These are phyloP conservation scores for Cebus imitator DNA, from an alignment of 2,113 vertebrate genomes.

Conservation along the genomic window DNA sequence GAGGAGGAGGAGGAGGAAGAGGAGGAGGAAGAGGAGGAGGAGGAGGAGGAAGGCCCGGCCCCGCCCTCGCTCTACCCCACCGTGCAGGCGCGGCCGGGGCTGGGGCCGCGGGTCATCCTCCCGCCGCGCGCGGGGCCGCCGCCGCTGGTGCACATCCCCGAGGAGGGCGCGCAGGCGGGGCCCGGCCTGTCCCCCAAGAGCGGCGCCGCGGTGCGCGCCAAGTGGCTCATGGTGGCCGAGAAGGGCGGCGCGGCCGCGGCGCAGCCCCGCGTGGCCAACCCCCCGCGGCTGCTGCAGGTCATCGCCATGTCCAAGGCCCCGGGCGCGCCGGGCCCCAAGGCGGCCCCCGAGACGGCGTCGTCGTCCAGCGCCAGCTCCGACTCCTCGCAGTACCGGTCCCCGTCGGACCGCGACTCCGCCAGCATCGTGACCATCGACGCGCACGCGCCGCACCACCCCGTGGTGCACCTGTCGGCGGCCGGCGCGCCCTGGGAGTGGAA, in stretches of 20 bases:
- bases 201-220: constrained; percentile 89
- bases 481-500: constrained; percentile 93
- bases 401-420: constrained; percentile 88
- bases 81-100: constrained; percentile 83
- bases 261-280: constrained; percentile 83
- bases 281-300: constrained; percentile 93
- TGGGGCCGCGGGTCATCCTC: constrained; percentile 88
- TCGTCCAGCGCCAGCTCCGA: constrained; percentile 92
- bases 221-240: constrained; percentile 94
- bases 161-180: constrained; percentile 83
- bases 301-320: constrained; percentile 95
- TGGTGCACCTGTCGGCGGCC: constrained; percentile 89
- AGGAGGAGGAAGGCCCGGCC: constrained; percentile 70
- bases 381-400: constrained; percentile 91
- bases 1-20: neutral
- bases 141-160: constrained; percentile 90
- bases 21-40: constrained; percentile 76
- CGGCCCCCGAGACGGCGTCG: constrained; percentile 87
- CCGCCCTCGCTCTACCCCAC: constrained; percentile 89
- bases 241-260: constrained; percentile 74
- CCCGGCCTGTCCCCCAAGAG: constrained; percentile 84
- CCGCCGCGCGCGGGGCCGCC: constrained; percentile 86
- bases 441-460: constrained; percentile 91
- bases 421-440: constrained; percentile 93
- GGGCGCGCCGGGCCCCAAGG: constrained; percentile 84